Evolutionary conservation across 35 echinoderm and acorn worm species (phyloP).

Genomic region (Hemicentrotus pulcherrimus): DNA sequence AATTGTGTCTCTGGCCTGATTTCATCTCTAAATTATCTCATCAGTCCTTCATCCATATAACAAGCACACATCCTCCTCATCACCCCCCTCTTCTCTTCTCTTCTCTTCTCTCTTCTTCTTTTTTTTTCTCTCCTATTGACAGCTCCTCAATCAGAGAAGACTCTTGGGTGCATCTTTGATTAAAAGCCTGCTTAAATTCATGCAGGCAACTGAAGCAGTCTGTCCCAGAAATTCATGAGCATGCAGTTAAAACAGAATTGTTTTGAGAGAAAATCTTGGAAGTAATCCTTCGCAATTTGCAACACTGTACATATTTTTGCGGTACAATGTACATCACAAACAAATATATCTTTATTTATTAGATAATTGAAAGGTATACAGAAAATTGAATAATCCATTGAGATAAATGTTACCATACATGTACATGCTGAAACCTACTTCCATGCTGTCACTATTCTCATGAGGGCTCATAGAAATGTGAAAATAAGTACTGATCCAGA

Average conservation of each 20-base stretch:
- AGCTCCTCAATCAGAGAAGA: background rate
- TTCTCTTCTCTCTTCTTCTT: too few relatives aligned
- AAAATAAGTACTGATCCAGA: background rate
- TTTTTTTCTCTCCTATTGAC: background rate
- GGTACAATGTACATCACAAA: too few relatives aligned
- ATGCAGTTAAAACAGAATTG: background rate
- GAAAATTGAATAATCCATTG: too few relatives aligned
- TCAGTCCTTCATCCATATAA: background rate
- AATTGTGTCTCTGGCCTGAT: constrained; percentile 10
- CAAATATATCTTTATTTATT: too few relatives aligned
- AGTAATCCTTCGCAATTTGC: background rate
- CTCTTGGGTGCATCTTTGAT: constrained; percentile 1
- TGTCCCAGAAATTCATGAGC: background rate
- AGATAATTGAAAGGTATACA: too few relatives aligned
- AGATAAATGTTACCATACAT: too few relatives aligned
- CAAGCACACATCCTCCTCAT: background rate
- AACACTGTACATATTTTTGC: background rate
- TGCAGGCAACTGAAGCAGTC: background rate
- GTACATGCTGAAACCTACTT: too few relatives aligned
- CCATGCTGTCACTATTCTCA: too few relatives aligned
- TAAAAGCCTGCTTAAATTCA: constrained; percentile 19
- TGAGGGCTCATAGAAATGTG: too few relatives aligned
- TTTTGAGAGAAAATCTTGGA: background rate
- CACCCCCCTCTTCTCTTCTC: background rate
- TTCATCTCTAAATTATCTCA: constrained; percentile 6